A percentile compares a stretch with the other conserved stretches of the same genome.
Conservation (phyloP, 2,113 vertebrate species). For the Toxotes jaculatrix region DNA sequence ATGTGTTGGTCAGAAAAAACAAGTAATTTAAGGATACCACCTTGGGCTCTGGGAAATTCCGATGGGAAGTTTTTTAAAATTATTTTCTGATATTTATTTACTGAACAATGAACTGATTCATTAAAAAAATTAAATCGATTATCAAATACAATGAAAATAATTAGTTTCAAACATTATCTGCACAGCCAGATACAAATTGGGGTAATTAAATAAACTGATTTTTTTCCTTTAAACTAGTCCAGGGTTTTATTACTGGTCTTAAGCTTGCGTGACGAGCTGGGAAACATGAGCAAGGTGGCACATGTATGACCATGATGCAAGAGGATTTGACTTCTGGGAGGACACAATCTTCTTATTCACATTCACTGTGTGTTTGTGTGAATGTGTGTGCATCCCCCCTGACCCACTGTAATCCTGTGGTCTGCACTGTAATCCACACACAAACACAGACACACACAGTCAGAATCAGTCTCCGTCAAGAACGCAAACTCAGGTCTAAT, state of each 20-base stretch:
- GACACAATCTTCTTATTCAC: slow-evolving; percentile 71
- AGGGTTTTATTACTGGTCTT: neutral
- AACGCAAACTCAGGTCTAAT: slow-evolving; percentile 33
- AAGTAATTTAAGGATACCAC: no score
- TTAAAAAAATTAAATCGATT: no score
- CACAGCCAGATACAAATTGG: neutral
- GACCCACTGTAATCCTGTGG: slow-evolving; percentile 66
- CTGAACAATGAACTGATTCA: neutral
- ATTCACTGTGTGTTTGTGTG: slow-evolving; percentile 44
- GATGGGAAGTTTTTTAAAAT: no score
- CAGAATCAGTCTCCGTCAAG: slow-evolving; percentile 17
- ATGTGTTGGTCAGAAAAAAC: no score
- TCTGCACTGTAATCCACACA: slow-evolving; percentile 60
- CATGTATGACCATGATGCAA: slow-evolving; percentile 61
- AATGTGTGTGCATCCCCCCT: slow-evolving; percentile 41
- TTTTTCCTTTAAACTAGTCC: neutral
- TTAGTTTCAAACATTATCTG: no score
- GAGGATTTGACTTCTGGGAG: slow-evolving; percentile 69
- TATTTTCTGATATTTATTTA: no score
- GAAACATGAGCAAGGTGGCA: slow-evolving; percentile 42
- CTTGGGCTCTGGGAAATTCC: no score
- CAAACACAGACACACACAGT: slow-evolving; percentile 10
- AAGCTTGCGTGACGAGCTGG: slow-evolving; percentile 45
- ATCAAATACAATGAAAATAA: neutral
- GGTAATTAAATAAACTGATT: neutral